A percentile compares a stretch with the other conserved stretches of the same genome.
Evolutionary conservation across 2,888 invertebrate genomes (phyloP).

Genomic region (Oxystoma pomonae): DNA sequence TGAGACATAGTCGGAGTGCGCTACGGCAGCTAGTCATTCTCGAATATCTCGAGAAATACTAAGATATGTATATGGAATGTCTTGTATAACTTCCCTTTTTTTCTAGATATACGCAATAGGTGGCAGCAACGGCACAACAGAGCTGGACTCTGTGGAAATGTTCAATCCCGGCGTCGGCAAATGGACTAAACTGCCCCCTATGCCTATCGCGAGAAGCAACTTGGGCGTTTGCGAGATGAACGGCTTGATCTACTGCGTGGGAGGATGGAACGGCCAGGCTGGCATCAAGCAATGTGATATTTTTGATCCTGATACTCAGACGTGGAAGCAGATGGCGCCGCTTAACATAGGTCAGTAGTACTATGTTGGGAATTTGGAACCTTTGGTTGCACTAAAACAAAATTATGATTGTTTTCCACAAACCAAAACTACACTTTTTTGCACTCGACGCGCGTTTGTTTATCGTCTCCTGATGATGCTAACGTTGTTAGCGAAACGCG

Average conservation of each 20-base stretch:
- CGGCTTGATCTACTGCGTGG: slow-evolving; percentile 68
- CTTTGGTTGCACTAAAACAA: too few species aligned
- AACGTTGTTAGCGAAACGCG: too few species aligned
- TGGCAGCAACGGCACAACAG: slow-evolving; percentile 79
- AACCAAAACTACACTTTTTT: too few species aligned
- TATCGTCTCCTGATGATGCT: too few species aligned
- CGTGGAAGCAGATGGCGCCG: slow-evolving; percentile 66
- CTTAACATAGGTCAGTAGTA: slow-evolving; percentile 56
- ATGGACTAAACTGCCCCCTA: slow-evolving; percentile 48
- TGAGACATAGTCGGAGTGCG: too few species aligned
- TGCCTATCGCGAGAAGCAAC: slow-evolving; percentile 64
- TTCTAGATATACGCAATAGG: slow-evolving; percentile 67
- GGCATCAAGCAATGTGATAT: slow-evolving; percentile 71
- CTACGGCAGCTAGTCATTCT: too few species aligned
- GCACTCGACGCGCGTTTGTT: too few species aligned
- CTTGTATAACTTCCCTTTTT: too few species aligned
- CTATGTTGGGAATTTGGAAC: too few species aligned
- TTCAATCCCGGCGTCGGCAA: slow-evolving; percentile 48
- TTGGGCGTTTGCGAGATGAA: slow-evolving; percentile 64
- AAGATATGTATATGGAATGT: too few species aligned
- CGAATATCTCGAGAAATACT: too few species aligned
- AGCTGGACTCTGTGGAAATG: slow-evolving; percentile 69
- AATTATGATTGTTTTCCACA: too few species aligned
- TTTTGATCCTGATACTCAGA: slow-evolving; percentile 58
- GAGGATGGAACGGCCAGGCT: slow-evolving; percentile 72